Evolutionary conservation across 2,113 vertebrate species (phyloP).

Genomic region (Nyctereutes procyonoides): DNA sequence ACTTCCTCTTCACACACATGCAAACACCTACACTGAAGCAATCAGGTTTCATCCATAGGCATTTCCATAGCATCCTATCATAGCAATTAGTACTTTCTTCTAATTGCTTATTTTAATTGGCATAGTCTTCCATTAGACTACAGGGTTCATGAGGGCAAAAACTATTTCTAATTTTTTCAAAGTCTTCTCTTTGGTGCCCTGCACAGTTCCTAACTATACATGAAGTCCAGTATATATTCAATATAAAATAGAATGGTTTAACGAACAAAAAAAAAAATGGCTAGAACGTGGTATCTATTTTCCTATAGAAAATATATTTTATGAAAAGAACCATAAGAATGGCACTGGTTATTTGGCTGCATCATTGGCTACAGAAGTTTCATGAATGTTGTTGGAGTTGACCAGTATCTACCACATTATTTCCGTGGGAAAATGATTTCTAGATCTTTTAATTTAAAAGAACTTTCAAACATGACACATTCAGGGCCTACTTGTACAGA

Average conservation of each 20-base stretch:
- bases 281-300: neutral
- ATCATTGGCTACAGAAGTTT: neutral
- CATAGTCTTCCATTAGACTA: neutral
- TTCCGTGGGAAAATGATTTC: slow-evolving; percentile 54
- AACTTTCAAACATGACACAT: slow-evolving; percentile 46
- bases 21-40: neutral
- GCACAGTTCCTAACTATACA: neutral
- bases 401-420: neutral
- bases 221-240: neutral
- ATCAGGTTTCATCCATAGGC: neutral
- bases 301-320: neutral
- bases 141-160: neutral
- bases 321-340: neutral
- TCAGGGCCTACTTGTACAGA: neutral
- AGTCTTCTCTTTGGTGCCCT: neutral
- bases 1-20: neutral
- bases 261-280: neutral
- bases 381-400: neutral
- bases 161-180: neutral
- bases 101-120: neutral
- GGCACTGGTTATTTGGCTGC: neutral
- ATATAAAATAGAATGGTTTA: neutral
- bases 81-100: neutral
- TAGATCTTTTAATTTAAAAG: slow-evolving; percentile 52
- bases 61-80: neutral